phyloP scores from a whole-genome alignment of 1,140 invertebrate genomes.

The Grapholita molesta region DNA sequence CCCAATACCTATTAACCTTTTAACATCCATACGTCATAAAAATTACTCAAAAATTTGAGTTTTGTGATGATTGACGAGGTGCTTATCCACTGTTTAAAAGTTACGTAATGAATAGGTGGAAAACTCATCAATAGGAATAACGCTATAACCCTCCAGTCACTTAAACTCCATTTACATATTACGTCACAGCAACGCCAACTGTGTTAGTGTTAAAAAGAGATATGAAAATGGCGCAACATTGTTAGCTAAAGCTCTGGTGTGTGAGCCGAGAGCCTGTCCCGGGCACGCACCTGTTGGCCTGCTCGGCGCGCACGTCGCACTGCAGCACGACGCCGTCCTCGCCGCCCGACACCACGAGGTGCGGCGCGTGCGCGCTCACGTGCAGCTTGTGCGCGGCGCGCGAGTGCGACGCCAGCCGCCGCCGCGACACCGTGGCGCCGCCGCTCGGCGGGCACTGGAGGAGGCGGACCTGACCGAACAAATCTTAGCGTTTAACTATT shows the following conservation, averaged over 20 bases:
- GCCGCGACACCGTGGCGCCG: constrained; percentile 59
- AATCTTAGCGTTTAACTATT: constrained; percentile 6
- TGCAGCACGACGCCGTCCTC: constrained; percentile 91
- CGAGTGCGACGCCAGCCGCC: constrained; percentile 83
- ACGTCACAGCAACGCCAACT: too few relatives aligned
- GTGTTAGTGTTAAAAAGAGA: too few relatives aligned
- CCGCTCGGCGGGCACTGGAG: constrained; percentile 70
- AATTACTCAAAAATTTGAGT: too few relatives aligned
- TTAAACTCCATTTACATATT: too few relatives aligned
- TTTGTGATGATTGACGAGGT: too few relatives aligned
- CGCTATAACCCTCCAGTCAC: too few relatives aligned
- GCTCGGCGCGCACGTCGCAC: constrained; percentile 87
- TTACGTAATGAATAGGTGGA: too few relatives aligned
- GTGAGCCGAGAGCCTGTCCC: neutral
- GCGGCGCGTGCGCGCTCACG: constrained; percentile 84
- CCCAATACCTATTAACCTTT: too few relatives aligned
- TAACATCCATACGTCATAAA: too few relatives aligned
- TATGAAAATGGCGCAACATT: too few relatives aligned
- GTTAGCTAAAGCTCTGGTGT: neutral
- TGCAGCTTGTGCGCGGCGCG: constrained; percentile 90
- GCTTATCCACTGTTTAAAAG: too few relatives aligned
- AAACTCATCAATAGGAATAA: too few relatives aligned
- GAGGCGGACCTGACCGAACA: constrained; percentile 60
- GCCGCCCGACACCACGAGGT: constrained; percentile 90
- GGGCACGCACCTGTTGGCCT: constrained; percentile 31